phyloP scores from a whole-genome alignment of 2,888 invertebrate genomes.

The Ctena decussata region DNA sequence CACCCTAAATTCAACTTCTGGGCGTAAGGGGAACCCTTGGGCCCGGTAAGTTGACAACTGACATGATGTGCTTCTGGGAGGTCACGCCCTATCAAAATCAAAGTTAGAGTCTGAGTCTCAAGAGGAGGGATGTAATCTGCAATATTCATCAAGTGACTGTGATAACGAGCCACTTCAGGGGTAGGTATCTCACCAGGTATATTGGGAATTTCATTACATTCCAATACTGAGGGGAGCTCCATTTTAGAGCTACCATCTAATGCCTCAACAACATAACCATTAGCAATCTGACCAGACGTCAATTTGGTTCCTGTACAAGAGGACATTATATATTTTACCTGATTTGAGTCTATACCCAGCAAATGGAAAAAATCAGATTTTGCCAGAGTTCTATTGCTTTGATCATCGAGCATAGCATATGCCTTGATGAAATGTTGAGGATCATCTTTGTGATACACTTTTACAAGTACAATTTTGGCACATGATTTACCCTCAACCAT shows the following conservation, averaged over 20 bases:
- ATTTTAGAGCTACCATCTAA: slow-evolving; percentile 13
- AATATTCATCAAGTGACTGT: slow-evolving; percentile 29
- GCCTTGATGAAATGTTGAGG: not conserved
- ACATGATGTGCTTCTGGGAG: slow-evolving; percentile 41
- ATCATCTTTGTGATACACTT: not conserved
- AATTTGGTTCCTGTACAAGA: not conserved
- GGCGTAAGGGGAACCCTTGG: slow-evolving; percentile 29
- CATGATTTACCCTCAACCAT: slow-evolving; percentile 19
- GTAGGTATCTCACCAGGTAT: slow-evolving; percentile 44
- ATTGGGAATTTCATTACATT: slow-evolving; percentile 38
- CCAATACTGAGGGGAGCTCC: slow-evolving; percentile 13
- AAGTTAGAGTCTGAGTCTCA: slow-evolving; percentile 5
- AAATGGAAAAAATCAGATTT: slow-evolving; percentile 1
- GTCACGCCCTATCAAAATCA: slow-evolving; percentile 45
- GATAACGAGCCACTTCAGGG: slow-evolving; percentile 22
- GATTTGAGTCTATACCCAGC: not conserved
- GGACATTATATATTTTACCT: not conserved
- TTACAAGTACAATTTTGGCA: slow-evolving; percentile 6
- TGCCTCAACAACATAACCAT: slow-evolving; percentile 37
- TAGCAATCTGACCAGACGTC: slow-evolving; percentile 20
- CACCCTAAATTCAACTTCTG: slow-evolving; percentile 41
- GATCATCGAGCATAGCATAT: slow-evolving; percentile 24
- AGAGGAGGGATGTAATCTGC: slow-evolving; percentile 18
- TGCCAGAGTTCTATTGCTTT: slow-evolving; percentile 20
- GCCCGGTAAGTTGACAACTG: slow-evolving; percentile 33